Conservation (phyloP, 2,797 vertebrate species). For the Onychomys leucogaster region DNA sequence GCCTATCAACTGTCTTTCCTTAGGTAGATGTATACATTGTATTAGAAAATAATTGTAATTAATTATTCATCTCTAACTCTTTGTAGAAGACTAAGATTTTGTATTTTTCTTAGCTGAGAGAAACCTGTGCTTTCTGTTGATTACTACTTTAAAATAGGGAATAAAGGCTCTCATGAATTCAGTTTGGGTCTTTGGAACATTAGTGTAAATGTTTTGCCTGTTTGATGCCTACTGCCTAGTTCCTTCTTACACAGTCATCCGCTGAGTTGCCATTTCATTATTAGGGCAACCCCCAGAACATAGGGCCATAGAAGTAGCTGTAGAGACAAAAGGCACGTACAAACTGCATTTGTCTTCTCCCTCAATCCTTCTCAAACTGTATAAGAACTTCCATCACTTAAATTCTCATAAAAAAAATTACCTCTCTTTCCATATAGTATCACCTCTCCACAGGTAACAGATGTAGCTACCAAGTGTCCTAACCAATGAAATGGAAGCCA, state of each 20-base stretch:
- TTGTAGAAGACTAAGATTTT: background rate
- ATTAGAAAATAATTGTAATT: constrained; percentile 1
- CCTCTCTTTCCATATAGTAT: background rate
- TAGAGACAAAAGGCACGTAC: background rate
- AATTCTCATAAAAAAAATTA: too few relatives aligned
- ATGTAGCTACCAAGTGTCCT: background rate
- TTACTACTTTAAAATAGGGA: background rate
- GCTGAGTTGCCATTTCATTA: background rate
- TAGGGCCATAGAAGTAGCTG: background rate
- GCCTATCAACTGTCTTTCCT: background rate
- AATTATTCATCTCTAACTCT: background rate
- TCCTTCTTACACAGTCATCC: background rate
- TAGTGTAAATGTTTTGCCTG: background rate
- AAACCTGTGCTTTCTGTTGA: background rate
- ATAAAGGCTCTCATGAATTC: background rate
- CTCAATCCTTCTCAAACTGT: background rate
- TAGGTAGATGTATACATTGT: background rate
- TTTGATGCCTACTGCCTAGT: background rate
- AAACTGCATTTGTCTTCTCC: background rate
- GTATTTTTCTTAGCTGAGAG: background rate
- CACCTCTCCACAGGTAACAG: background rate
- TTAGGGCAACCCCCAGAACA: background rate
- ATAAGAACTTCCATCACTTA: background rate
- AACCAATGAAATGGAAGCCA: background rate
- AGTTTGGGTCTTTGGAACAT: background rate